Evolutionary conservation across 2,888 invertebrate species (phyloP), one percentile per base, ranked within the genome.

Genomic region (Habroteleia sp.): DNA sequence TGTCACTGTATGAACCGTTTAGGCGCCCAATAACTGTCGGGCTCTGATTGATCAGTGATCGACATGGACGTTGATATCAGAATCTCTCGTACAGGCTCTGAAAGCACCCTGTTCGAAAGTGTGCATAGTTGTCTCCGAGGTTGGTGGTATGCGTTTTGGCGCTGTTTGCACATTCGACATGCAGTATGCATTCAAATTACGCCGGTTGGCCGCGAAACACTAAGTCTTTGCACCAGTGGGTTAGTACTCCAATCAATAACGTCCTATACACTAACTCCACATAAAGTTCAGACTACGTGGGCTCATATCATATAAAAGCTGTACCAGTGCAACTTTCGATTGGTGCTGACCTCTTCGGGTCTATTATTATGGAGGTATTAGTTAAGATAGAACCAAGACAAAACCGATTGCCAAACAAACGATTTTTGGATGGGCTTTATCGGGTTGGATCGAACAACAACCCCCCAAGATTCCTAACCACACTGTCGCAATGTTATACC

Each of bases 381-480:
- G 14, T 37, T 1, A 62, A 56, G 13, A 54, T 37, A 2, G 6
- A 0, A 5, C 14, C 29, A 3, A 10, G 31, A 2, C 3, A 31
- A n/a, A n/a, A 1, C 71, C 71, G 0, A 54, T 62, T 3, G 63
- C 54, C 4, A 54, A 72, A 50, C 14, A 6, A 1, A 33, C 65
- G 1, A 33, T 42, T 1, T 65, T 73, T 10, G 65, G 58, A 1
- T 73, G 60, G 60, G 11, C 60, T 7, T 6, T 60, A 0, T 10
- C 23, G 1, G 46, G 65, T 4, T 37, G 37, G 37, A 14, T 11
- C 5, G 5, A 2, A 8, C 2, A 31, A 10, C 31, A 8, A 3
- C 5, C 8, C 3, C 10, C 31, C 8, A 3, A 10, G 3, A 10
- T 10, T 1, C 31, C 31, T 2, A 31, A 1, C 10, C 8, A 31